Percentiles rank a stretch among this genome's conserved stretches.
These are phyloP conservation scores for Meganola albula DNA, from an alignment of 2,888 invertebrate genomes.

Conservation along the genomic window DNA sequence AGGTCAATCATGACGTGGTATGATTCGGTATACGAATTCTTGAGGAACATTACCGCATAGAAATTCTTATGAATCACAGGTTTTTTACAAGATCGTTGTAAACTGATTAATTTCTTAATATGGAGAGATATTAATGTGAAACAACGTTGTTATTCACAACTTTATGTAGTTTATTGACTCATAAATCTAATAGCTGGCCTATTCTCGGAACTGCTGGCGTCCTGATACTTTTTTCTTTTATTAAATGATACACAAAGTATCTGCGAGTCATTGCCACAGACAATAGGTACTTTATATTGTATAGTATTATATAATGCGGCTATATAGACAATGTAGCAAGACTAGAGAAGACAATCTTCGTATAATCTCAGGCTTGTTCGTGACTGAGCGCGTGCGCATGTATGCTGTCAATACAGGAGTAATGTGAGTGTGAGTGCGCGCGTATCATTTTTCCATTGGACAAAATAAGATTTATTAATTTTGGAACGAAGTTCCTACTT, in stretches of 20 bases:
- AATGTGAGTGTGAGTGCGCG: conserved; percentile 39
- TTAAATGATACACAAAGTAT: conserved; percentile 29
- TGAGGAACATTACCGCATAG: too few species aligned
- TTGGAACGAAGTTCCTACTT: too few species aligned
- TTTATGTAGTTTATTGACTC: conserved; percentile 14
- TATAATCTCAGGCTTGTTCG: conserved; percentile 60
- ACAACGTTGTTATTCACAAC: not conserved
- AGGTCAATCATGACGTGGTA: too few species aligned
- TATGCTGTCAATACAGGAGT: conserved; percentile 36
- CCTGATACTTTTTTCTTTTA: conserved; percentile 29
- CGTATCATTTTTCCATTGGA: conserved; percentile 33
- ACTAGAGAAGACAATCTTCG: conserved; percentile 61
- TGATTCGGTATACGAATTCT: too few species aligned
- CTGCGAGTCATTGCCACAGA: conserved; percentile 31
- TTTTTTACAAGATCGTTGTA: too few species aligned
- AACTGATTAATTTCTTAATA: too few species aligned
- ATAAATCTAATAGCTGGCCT: conserved; percentile 23
- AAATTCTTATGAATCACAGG: too few species aligned
- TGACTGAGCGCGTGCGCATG: conserved; percentile 59
- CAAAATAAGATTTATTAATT: conserved; percentile 16
- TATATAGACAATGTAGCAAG: conserved; percentile 30
- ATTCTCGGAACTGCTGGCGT: conserved; percentile 27
- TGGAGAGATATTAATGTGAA: too few species aligned
- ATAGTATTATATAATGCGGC: conserved; percentile 19
- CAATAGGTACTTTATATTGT: conserved; percentile 40